Evolutionary conservation across 2,888 invertebrate genomes (phyloP).

Genomic region (Bursaphelenchus okinawaensis): DNA sequence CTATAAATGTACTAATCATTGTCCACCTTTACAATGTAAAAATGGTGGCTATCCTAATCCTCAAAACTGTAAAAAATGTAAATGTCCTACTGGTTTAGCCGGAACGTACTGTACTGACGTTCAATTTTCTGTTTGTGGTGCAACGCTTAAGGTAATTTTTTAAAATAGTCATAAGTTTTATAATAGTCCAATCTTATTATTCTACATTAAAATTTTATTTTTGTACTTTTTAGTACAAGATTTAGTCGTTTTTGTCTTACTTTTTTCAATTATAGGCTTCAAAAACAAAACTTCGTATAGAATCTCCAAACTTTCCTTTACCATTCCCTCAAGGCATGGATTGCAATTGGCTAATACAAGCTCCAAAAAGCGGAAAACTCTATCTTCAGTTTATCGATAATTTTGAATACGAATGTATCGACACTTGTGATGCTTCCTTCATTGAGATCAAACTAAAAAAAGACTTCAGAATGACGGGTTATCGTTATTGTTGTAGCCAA

Average conservation of each 20-base stretch:
- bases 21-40: constrained; percentile 27
- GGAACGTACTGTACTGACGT: constrained; percentile 46
- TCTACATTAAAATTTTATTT: not conserved
- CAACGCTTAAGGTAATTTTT: constrained; percentile 39
- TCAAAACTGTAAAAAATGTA: constrained; percentile 48
- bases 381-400: constrained; percentile 44
- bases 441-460: constrained; percentile 53
- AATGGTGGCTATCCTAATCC: constrained; percentile 52
- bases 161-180: not conserved
- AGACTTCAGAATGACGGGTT: constrained; percentile 52
- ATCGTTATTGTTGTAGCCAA: constrained; percentile 50
- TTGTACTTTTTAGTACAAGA: not conserved
- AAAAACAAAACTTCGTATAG: constrained; percentile 26
- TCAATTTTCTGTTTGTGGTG: constrained; percentile 45
- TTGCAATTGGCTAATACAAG: constrained; percentile 52
- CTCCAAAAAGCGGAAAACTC: constrained; percentile 28
- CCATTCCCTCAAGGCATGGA: constrained; percentile 36
- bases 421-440: constrained; percentile 54
- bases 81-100: constrained; percentile 50
- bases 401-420: constrained; percentile 52
- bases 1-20: constrained; percentile 42
- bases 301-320: constrained; percentile 41
- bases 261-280: constrained; percentile 10
- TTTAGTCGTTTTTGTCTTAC: not conserved
- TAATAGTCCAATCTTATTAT: not conserved